These are phyloP conservation scores for Rachycentron canadum DNA, from an alignment of 2,797 vertebrate species.

Conservation along the genomic window DNA sequence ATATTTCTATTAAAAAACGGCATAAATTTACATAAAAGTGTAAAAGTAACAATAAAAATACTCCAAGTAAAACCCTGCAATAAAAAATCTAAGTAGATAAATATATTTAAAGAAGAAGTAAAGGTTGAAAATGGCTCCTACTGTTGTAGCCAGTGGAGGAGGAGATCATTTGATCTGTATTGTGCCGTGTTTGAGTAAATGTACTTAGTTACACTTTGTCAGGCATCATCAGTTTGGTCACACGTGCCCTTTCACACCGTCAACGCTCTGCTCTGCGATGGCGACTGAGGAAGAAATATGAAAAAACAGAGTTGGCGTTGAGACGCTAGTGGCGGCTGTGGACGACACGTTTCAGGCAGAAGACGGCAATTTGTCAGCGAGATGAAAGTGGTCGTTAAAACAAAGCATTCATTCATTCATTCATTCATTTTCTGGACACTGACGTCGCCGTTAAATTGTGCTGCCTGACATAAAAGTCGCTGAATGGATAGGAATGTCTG, in stretches of 20 bases:
- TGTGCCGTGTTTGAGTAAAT: neutral
- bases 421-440: slow-evolving; percentile 76
- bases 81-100: neutral
- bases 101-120: too few species aligned
- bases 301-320: neutral
- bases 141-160: too few species aligned
- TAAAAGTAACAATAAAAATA: too few species aligned
- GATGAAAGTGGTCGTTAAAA: slow-evolving; percentile 74
- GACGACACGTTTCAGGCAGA: slow-evolving; percentile 54
- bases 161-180: too few species aligned
- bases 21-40: too few species aligned
- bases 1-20: too few species aligned
- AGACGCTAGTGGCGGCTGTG: slow-evolving; percentile 45
- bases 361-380: slow-evolving; percentile 75
- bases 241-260: neutral
- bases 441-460: slow-evolving; percentile 72
- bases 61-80: too few species aligned
- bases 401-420: too few species aligned
- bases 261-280: slow-evolving; percentile 20
- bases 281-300: slow-evolving; percentile 35
- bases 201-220: neutral
- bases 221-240: neutral
- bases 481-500: slow-evolving; percentile 76
- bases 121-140: too few species aligned
- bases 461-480: slow-evolving; percentile 80